Evolutionary conservation across 2,797 vertebrate genomes (phyloP), one percentile per base, ranked within the genome.

Genomic region (Tangara arthus): DNA sequence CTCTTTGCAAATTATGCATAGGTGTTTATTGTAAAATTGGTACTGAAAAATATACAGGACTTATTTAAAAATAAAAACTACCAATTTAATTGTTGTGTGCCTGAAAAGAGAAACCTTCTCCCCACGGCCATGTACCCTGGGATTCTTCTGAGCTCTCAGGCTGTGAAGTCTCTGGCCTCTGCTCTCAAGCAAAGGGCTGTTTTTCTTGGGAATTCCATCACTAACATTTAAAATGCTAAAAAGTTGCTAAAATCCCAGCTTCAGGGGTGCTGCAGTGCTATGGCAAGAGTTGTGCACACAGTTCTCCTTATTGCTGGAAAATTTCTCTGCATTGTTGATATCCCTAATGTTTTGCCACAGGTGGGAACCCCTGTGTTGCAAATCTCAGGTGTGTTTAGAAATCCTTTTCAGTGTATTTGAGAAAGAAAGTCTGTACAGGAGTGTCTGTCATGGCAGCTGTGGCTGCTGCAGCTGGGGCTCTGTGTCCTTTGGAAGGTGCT

Each of bases 121-220:
- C 69, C 10, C 28, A 6, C 0, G 6, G 32, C 19, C 0, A 0
- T 9, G 41, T 23, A 15, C 55, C 34, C n/a, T 5, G 17, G 55
- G 39, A 10, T 39, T 64, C 47, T 42, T 16, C 70, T 21, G 12
- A 42, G 61, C 22, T 50, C 37, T n/a, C 52, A n/a, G 70, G 15
- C 63, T 37, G 21, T 3, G 70, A 28, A 16, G 60, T 9, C 2
- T 15, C 13, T 42, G 70, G 35, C 27, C 41, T 37, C 34, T 73
- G 64, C 47, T 63, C 11, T 42, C 42, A 22, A 21, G 8, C 2
- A 30, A n/a, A 21, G 85, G 28, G 27, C 18, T 64, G 2, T 23
- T 79, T 65, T 53, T 34, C 26, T 3, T 18, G 80, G 76, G 23
- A 42, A 16, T 81, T 63, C 39, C 52, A 24, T 49, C 28, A 21